Evolutionary conservation across 2,888 invertebrate species (phyloP), one percentile per base, ranked within the genome.

Genomic region (Mythimna vitellina): DNA sequence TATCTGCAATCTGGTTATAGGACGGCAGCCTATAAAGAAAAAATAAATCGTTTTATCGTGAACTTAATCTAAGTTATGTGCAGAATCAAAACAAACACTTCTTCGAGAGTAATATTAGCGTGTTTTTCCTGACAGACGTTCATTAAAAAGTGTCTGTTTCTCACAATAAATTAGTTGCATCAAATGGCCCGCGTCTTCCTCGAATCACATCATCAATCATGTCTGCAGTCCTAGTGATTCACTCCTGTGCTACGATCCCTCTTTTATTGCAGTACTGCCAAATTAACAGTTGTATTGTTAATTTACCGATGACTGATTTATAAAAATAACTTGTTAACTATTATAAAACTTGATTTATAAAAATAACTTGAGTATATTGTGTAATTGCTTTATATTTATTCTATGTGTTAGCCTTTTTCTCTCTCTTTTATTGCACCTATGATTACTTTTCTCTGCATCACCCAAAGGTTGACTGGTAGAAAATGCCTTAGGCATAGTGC

Each of bases 121-220:
- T n/a, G n/a, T 32, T 74, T 72, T 75, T 76, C 46, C 42, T 64
- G 63, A 69, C 71, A 65, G 66, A 73, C 73, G 35, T 65, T 66
- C 69, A 69, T 74, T 73, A 68, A 61, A 71, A 69, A 66, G 66
- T 72, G 75, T 76, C 58, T 64, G 69, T 70, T 73, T 79, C 81
- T 65, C 70, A 76, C 78, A 72, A 75, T 80, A 78, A 82, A 84
- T 81, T 79, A 83, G 69, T 53, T 78, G 65, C 70, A 77, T 83
- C 81, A 85, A 85, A 79, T 80, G 69, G 70, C 65, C 46, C 58
- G 74, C 65, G 66, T 73, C 60, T 85, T 85, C 85, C 73, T 69
- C 70, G 82, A 85, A 84, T 75, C 68, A 35, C 35, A 77, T 82
- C 79, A 85, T 85, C 82, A 85, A 82, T 85, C 85, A 79, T 69